Evolutionary conservation across 2,113 vertebrate species (phyloP).

Genomic region (Phalacrocorax pelagicus): DNA sequence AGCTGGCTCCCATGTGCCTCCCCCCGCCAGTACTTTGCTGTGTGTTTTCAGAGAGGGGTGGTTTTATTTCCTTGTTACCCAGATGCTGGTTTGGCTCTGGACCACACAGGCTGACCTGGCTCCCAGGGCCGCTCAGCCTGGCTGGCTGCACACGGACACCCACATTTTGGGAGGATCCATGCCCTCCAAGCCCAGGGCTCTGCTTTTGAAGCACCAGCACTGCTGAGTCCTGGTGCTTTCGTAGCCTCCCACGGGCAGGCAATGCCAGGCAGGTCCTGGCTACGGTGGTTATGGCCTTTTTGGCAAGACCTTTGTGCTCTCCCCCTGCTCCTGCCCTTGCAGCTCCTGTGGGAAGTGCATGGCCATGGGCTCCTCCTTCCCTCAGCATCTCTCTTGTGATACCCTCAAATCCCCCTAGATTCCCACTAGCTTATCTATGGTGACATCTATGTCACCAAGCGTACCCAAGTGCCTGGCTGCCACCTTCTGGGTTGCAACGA

Average conservation of each 20-base stretch:
- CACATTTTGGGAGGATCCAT: neutral
- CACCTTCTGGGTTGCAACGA: neutral
- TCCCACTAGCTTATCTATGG: neutral
- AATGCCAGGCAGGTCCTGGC: neutral
- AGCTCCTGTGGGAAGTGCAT: neutral
- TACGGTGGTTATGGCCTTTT: neutral
- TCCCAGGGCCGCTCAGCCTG: neutral
- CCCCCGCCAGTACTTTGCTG: neutral
- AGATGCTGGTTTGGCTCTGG: neutral
- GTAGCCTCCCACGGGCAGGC: neutral
- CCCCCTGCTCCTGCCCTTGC: neutral
- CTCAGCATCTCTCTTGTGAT: neutral
- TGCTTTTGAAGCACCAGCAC: neutral
- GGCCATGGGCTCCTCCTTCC: neutral
- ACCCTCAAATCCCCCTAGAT: neutral
- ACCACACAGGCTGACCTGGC: neutral
- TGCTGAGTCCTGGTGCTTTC: neutral
- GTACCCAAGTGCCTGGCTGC: neutral
- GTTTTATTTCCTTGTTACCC: neutral
- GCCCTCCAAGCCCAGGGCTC: neutral
- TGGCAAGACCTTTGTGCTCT: neutral
- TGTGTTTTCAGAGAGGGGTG: neutral
- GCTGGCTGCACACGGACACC: neutral
- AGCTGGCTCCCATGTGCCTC: fast-evolving
- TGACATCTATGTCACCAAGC: neutral